Conservation (phyloP, 2,797 vertebrate species). For the Simalia tracyae region DNA sequence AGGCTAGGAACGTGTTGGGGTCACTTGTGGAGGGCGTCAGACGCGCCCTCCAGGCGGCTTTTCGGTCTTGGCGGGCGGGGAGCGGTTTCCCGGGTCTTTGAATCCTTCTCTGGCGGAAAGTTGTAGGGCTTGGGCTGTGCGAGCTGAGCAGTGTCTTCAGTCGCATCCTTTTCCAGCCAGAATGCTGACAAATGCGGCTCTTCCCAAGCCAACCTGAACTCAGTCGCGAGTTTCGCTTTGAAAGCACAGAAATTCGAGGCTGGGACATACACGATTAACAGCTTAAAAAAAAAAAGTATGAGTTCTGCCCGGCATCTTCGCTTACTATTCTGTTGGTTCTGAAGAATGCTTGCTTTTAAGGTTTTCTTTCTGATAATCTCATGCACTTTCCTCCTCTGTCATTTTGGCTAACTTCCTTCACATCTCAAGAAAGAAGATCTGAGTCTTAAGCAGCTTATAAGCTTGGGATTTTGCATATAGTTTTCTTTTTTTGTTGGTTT, state of each 20-base stretch:
- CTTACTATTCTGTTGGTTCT: neutral
- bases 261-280: neutral
- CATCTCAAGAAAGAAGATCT: neutral
- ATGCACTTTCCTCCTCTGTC: neutral
- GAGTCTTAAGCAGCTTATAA: neutral
- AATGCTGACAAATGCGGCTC: neutral
- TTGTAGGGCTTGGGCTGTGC: neutral
- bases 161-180: no score
- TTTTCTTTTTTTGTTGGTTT: neutral
- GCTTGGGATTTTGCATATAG: neutral
- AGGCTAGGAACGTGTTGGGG: neutral
- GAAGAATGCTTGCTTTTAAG: neutral
- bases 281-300: neutral
- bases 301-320: neutral
- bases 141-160: neutral
- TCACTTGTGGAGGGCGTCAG: neutral
- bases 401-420: neutral
- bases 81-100: neutral
- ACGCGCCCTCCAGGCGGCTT: neutral
- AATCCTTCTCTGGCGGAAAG: neutral
- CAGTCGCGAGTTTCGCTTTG: neutral
- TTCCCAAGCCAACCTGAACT: neutral
- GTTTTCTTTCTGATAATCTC: neutral
- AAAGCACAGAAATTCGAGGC: neutral
- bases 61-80: neutral